Conservation (phyloP, 2,797 vertebrate genomes). For the Nyctalus aviator region DNA sequence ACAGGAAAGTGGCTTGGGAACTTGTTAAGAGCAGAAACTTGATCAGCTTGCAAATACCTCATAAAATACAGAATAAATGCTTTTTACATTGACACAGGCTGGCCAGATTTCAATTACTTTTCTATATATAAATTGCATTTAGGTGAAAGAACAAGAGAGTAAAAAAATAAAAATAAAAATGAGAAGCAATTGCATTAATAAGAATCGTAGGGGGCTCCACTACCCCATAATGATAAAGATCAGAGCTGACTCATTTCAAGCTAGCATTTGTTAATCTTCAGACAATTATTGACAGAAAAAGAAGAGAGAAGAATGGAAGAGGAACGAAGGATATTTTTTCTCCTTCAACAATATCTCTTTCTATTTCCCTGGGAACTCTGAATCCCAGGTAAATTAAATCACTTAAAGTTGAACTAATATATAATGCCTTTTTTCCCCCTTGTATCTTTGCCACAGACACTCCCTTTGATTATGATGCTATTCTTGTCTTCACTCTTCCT, state of each 20-base stretch:
- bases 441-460: not conserved
- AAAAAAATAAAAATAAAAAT: constrained; percentile 1
- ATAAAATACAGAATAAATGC: constrained; percentile 45
- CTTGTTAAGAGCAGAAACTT: constrained; percentile 36
- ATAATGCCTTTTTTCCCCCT: not conserved
- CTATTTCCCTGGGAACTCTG: not conserved
- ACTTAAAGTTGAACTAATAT: not conserved
- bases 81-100: constrained; percentile 3
- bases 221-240: not conserved
- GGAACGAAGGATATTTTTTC: not conserved
- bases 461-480: not conserved
- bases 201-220: not conserved
- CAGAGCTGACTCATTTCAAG: not conserved
- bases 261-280: not conserved
- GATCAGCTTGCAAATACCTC: constrained; percentile 28
- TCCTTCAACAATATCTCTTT: not conserved
- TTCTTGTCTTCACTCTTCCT: not conserved
- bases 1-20: not conserved
- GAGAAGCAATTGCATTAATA: constrained; percentile 11
- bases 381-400: constrained; percentile 3
- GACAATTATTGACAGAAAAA: not conserved
- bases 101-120: constrained; percentile 60
- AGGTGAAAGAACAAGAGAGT: not conserved
- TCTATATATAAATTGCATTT: constrained; percentile 54
- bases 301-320: not conserved